Conservation (phyloP, 2,888 invertebrate species). For the Cataglyphis rosenhaueri region DNA sequence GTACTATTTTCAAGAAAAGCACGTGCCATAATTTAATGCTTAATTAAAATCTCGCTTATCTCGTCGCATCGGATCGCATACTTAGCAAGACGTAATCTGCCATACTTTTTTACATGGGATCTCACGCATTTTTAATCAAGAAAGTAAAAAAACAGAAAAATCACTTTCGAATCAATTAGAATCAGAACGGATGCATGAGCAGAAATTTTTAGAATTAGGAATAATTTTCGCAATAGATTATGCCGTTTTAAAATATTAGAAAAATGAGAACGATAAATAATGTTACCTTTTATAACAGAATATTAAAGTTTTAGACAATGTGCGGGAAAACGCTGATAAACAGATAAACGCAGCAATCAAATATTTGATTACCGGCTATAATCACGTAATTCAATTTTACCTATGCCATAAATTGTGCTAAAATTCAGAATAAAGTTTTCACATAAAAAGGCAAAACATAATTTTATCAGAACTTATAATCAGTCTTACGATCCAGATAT, state of each 20-base stretch:
- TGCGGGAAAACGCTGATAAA: not conserved
- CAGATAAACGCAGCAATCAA: conserved; percentile 12
- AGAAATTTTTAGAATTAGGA: not conserved
- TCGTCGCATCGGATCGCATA: not conserved
- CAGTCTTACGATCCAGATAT: not conserved
- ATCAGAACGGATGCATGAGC: not conserved
- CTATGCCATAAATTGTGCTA: conserved; percentile 25
- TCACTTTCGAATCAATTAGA: not conserved
- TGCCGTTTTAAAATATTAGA: not conserved
- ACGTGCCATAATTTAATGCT: conserved; percentile 45
- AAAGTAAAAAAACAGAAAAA: not conserved
- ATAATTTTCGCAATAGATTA: not conserved
- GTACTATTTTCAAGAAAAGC: conserved; percentile 45
- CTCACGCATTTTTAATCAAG: not conserved
- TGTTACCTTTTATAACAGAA: conserved; percentile 6
- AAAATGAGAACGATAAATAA: conserved; percentile 22
- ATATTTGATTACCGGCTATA: conserved; percentile 40
- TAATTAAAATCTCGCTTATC: conserved; percentile 38
- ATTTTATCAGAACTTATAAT: conserved; percentile 25
- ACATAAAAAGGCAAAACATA: conserved; percentile 12
- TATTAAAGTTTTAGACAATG: conserved; percentile 20
- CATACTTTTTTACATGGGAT: not conserved
- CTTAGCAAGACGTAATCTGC: not conserved
- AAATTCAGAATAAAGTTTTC: conserved; percentile 20
- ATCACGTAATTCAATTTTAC: conserved; percentile 37